Base-by-base conservation (phyloP, 1,140 invertebrate genomes). In the Drosophila quadrilineata region DNA sequence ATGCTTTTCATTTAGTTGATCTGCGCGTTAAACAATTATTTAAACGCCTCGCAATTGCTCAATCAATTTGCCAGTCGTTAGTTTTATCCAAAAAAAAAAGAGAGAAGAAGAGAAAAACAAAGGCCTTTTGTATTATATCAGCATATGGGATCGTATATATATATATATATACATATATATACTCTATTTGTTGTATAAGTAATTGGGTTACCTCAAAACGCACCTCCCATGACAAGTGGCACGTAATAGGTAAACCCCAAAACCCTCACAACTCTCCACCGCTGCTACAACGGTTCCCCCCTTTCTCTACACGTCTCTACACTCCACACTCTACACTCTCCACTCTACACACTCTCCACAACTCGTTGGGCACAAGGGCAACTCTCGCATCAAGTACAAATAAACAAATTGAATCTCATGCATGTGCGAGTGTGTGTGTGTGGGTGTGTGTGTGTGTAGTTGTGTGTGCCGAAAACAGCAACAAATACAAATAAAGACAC, bases 381-480 rank as follows among this genome's bases (percentile, higher is more conserved):
- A 33, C 40, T 53, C 63, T 66, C 46, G 63, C 43, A 29, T 12
- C 3, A 28, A 43, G 59, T 52, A 52, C 26, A 75, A 75, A 80
- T 72, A 82, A 82, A 80, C 76, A 80, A 80, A 64, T 62, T 60
- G 63, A 36, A 71, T 67, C 48, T 68, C 21, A 72, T n/a, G n/a
- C n/a, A n/a, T n/a, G n/a, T n/a, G n/a, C n/a, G n/a, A n/a, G n/a
- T n/a, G n/a, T n/a, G n/a, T n/a, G n/a, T n/a, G n/a, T n/a, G n/a
- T n/a, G n/a, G n/a, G n/a, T n/a, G n/a, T n/a, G n/a, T n/a, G n/a
- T n/a, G n/a, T n/a, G n/a, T n/a, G n/a, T n/a, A n/a, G n/a, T n/a
- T n/a, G n/a, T n/a, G n/a, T n/a, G n/a, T n/a, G n/a, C n/a, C n/a
- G n/a, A n/a, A n/a, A n/a, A n/a, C n/a, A n/a, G n/a, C n/a, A n/a